Evolutionary conservation across 2,113 vertebrate genomes (phyloP).

Genomic region (Tachycineta bicolor): DNA sequence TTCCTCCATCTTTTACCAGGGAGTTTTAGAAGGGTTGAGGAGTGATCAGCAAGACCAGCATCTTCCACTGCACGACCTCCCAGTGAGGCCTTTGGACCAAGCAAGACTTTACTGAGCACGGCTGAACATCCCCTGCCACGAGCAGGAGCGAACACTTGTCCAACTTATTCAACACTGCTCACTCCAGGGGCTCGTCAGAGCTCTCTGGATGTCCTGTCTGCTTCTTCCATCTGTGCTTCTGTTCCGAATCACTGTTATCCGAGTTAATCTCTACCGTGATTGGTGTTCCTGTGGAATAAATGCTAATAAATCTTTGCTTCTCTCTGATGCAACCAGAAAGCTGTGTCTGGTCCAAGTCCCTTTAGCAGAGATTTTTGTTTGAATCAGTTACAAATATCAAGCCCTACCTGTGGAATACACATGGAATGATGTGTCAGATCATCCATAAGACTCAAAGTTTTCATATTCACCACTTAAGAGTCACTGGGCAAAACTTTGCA

Average conservation of each 20-base stretch:
- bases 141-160: background rate
- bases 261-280: background rate
- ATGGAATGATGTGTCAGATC: background rate
- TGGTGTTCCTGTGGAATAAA: background rate
- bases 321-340: conserved; percentile 31
- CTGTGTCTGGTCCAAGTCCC: background rate
- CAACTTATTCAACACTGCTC: background rate
- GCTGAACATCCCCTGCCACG: background rate
- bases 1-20: conserved; percentile 14
- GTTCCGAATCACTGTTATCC: background rate
- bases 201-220: background rate
- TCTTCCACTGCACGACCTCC: background rate
- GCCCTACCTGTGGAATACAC: background rate
- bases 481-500: background rate
- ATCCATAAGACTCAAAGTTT: background rate
- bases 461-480: background rate
- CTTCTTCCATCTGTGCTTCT: background rate
- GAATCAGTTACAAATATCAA: background rate
- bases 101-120: background rate
- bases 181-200: background rate
- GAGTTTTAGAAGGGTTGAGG: conserved; percentile 7
- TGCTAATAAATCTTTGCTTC: conserved; percentile 59
- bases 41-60: background rate
- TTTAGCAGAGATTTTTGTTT: background rate
- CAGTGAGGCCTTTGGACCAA: background rate